Conservation (phyloP, 2,797 vertebrate genomes). For the Falco novaeseelandiae region DNA sequence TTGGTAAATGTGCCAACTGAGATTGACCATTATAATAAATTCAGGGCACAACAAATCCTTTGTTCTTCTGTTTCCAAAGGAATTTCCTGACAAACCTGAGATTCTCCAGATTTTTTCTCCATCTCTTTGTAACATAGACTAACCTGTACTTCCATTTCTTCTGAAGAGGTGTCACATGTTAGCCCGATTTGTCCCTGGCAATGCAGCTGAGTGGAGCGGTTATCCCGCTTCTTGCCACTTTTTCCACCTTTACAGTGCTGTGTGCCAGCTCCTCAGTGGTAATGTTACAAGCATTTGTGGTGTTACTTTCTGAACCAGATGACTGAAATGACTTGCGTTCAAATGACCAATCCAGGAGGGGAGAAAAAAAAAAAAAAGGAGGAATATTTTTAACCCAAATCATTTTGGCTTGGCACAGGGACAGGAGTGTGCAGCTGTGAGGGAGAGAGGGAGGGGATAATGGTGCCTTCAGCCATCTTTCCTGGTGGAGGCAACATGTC, state of each 20-base stretch:
- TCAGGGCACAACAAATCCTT: background rate
- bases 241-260: background rate
- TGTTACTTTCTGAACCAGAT: background rate
- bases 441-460: background rate
- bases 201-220: background rate
- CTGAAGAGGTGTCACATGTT: fast-evolving
- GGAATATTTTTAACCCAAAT: background rate
- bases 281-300: background rate
- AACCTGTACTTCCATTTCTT: background rate
- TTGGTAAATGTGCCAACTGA: background rate
- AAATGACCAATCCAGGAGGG: background rate
- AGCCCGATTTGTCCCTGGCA: background rate
- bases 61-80: background rate
- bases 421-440: background rate
- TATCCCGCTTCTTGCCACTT: background rate
- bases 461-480: background rate
- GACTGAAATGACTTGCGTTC: background rate
- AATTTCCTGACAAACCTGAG: background rate
- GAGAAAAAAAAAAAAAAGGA: background rate
- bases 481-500: background rate
- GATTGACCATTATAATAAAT: background rate
- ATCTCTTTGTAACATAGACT: background rate
- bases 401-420: background rate
- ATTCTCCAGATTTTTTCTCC: background rate
- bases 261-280: background rate